Evolutionary conservation across 2,113 vertebrate genomes (phyloP), one percentile per base, ranked within the genome.

Genomic region (Phalacrocorax pelagicus): DNA sequence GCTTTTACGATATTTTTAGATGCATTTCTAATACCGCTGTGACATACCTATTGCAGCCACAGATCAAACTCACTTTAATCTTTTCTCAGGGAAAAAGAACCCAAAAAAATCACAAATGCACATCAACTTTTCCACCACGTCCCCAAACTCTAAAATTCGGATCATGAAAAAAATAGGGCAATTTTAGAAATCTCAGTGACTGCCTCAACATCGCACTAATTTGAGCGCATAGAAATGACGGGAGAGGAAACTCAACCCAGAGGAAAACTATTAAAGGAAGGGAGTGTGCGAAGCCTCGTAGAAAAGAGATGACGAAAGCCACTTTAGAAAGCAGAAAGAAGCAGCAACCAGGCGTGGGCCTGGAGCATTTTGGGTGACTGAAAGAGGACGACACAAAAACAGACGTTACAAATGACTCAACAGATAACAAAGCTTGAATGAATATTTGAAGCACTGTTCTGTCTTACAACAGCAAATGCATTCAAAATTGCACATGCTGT

Each of bases 1-100:
- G 89, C 71, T 88, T 95, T 90, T 90, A 42, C 94, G 84, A 15
- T 96, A 97, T 91, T 94, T 96, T 96, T 82, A 90, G 85, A 72
- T 47, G 29, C 32, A 34, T 89, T 96, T 71, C 67, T 91, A 81
- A 59, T 74, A 77, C 55, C 0, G 0, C 46, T 83, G 66, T 94
- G 54, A 85, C 66, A 38, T 38, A 82, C 16, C 78, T 85, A 23
- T 13, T 80, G 78, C 36, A 75, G 46, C 11, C 18, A 32, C 10
- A 73, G 78, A 82, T 47, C 46, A 90, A 95, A 89, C 70, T 62
- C 38, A 59, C 58, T 96, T 95, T 77, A 80, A 88, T 83, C 67
- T 90, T 83, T 63, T 47, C 38, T 65, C n/a, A n/a, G 51, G 36
- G 71, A 49, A 58, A 58, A 77, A 47, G 51, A 57, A 55, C 12